phyloP scores from a whole-genome alignment of 2,888 invertebrate genomes.

The Meghimatium bilineatum region DNA sequence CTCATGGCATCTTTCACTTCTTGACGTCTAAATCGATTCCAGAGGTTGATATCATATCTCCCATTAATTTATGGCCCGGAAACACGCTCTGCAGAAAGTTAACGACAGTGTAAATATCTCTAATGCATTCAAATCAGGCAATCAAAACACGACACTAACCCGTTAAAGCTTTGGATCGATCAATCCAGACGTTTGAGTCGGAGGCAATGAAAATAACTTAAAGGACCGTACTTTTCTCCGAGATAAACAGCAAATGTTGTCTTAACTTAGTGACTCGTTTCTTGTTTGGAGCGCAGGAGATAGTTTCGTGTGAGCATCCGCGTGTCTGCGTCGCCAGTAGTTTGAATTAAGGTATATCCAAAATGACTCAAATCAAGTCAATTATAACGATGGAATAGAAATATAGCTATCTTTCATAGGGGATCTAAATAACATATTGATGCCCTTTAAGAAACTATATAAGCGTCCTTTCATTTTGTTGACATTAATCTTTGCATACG shows the following conservation, averaged over 20 bases:
- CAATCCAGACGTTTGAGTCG: conserved; percentile 34
- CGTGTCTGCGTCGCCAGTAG: background rate
- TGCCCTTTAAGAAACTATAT: conserved; percentile 1
- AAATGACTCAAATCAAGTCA: conserved; percentile 34
- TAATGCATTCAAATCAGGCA: conserved; percentile 47
- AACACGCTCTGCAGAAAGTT: conserved; percentile 31
- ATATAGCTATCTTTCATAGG: conserved; percentile 27
- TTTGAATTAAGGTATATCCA: conserved; percentile 4
- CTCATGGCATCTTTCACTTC: background rate
- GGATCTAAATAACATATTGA: conserved; percentile 36
- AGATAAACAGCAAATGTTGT: conserved; percentile 36
- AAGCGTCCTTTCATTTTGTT: conserved; percentile 25
- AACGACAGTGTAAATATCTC: conserved; percentile 41
- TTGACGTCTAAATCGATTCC: conserved; percentile 13
- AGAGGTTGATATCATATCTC: conserved; percentile 39
- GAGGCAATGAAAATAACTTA: conserved; percentile 22
- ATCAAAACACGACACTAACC: conserved; percentile 35
- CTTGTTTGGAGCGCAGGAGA: background rate
- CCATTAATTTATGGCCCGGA: conserved; percentile 37
- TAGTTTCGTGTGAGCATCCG: background rate
- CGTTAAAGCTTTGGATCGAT: conserved; percentile 28
- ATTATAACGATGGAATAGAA: conserved; percentile 35
- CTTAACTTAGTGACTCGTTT: conserved; percentile 26
- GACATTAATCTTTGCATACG: conserved; percentile 21
- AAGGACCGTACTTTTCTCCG: conserved; percentile 25